Evolutionary conservation across 2,113 vertebrate species (phyloP), one percentile per base, ranked within the genome.

Genomic region (Lynx canadensis): DNA sequence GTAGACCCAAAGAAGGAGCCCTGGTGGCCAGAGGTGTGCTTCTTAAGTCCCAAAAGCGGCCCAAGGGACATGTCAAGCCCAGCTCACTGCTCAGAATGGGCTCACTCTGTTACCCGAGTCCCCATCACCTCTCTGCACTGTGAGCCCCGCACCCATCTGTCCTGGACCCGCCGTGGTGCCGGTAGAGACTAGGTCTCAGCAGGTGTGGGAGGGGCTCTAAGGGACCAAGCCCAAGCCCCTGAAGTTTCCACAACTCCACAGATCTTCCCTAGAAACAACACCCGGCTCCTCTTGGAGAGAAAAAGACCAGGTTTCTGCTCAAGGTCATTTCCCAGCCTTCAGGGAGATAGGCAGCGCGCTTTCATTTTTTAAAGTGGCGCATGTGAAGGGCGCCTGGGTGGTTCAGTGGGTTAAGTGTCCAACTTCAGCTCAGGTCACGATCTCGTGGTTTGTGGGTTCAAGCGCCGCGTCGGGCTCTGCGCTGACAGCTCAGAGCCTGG

Each of bases 261-360:
- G n/a, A 19, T 36, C 36, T 41, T 38, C 50, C 71, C 48, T 79
- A 33, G 91, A 81, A 93, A 65, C 25, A 82, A 96, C 48, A 38
- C 36, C 21, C 3, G 4, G 38, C 10, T 27, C 15, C 15, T 84
- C 18, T 13, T 19, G 16, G 82, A 78, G 15, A 69, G 15, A 48
- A 92, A 87, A 71, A 41, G 52, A 73, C 21, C 74, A 82, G 65
- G 18, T 29, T 5, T 18, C 38, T 31, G 10, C 25, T 81, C 89
- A 65, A 33, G 60, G 33, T 90, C 68, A 63, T n/a, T 63, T 84
- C 79, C 68, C 3, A 15, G 36, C 57, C 79, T 25, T 74, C 76
- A 68, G 18, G 66, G 48, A 63, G 19, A 27, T 3, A 76, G 74
- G 18, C 38, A 36, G 55, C 23, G 25, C 68, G 80, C 9, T 81